phyloP scores from a whole-genome alignment of 2,113 vertebrate species.

The Bettongia penicillata region DNA sequence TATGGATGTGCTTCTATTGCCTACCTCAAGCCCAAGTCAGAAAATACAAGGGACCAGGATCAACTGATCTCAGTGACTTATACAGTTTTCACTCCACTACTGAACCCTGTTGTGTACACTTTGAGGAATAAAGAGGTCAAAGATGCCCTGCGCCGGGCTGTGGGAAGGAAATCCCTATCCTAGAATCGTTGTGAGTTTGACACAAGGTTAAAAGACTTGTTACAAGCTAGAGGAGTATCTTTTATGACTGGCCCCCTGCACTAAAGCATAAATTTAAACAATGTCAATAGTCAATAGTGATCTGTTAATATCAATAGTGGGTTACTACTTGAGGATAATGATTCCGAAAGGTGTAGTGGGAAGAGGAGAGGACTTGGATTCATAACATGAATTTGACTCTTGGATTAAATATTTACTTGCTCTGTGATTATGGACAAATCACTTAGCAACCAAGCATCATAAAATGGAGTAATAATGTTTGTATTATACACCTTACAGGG shows the following conservation, averaged over 20 bases:
- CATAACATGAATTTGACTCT: neutral
- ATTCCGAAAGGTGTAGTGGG: neutral
- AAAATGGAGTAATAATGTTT: neutral
- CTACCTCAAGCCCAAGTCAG: constrained; percentile 71
- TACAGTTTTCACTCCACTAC: constrained; percentile 68
- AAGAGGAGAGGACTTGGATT: neutral
- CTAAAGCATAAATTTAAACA: neutral
- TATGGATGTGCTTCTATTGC: constrained; percentile 41
- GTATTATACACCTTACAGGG: neutral
- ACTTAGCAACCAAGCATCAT: neutral
- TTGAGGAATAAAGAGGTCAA: constrained; percentile 78
- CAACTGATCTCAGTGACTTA: constrained; percentile 71
- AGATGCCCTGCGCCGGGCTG: constrained; percentile 60
- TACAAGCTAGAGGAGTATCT: neutral
- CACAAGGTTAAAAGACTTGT: neutral
- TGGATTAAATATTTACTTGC: neutral
- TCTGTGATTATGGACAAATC: neutral
- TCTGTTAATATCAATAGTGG: neutral
- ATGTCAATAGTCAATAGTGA: neutral
- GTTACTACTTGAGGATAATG: neutral
- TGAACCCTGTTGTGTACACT: constrained; percentile 78
- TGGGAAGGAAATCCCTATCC: constrained; percentile 8
- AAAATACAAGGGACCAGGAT: constrained; percentile 49
- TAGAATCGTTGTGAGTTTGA: neutral
- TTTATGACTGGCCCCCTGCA: neutral